Base-by-base conservation (phyloP, 2,113 vertebrate species). In the Cheirogaleus medius region DNA sequence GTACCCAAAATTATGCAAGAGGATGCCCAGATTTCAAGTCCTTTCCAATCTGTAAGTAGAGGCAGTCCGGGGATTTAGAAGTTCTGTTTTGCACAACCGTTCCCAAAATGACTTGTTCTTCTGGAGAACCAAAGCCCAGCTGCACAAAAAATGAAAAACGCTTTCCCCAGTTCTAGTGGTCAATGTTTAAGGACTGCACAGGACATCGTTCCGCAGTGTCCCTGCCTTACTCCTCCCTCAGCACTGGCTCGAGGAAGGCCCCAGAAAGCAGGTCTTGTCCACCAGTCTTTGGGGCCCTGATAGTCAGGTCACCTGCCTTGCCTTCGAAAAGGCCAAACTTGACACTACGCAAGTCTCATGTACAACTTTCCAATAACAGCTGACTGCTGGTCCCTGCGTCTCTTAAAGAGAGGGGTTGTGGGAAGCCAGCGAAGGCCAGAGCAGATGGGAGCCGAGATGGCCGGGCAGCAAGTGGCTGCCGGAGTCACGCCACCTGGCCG, bases 401-500 rank as follows among this genome's bases (percentile, higher is more conserved):
- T 95, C 91, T 73, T 87, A 42, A 74, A 93, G 27, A 77, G 82
- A 64, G 81, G 27, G 37, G 56, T n/a, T 39, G 68, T 86, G 85
- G 60, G 81, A 90, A 95, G 60, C 93, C 95, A 17, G 85, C 0
- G 3, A 92, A 91, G 96, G 87, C 94, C 54, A 0, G 4, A 94
- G 96, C 97, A 95, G 94, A 98, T 97, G 98, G 97, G 86, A 93
- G 78, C 91, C n/a, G 58, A 18, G 52, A 20, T 71, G 91, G 85
- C 95, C 2, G 15, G 71, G 25, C 76, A 0, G 87, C 74, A 63
- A 94, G 89, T 15, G 92, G 68, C 49, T 8, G 29, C 2, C 12
- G 8, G 76, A 88, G 90, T 73, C 91, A 77, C 1, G 17, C 95
- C 84, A 80, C 94, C 95, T 97, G 98, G 97, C 98, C 13, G 21